Evolutionary conservation across 1,140 invertebrate genomes (phyloP).

Genomic region (Dendrolimus kikuchii): DNA sequence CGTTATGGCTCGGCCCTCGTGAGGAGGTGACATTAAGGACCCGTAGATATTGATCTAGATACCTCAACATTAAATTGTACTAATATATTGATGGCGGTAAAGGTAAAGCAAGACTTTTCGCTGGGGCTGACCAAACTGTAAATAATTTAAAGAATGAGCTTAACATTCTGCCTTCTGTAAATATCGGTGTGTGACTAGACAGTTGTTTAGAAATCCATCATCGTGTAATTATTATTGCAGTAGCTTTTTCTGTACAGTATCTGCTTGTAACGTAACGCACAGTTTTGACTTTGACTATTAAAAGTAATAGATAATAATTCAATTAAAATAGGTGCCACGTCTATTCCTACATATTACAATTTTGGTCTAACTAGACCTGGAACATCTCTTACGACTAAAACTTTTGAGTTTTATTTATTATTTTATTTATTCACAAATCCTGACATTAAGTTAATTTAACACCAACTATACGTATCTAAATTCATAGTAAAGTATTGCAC

Average conservation of each 20-base stretch:
- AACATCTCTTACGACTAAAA: constrained; percentile 60
- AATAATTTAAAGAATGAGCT: constrained; percentile 39
- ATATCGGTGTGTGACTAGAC: constrained; percentile 23
- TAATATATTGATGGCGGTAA: not conserved
- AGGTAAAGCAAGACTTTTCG: constrained; percentile 23
- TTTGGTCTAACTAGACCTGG: constrained; percentile 31
- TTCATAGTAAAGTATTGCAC: constrained; percentile 7
- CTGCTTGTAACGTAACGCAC: not conserved
- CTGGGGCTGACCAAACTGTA: constrained; percentile 42
- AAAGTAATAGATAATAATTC: constrained; percentile 1
- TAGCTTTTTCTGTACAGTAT: constrained; percentile 4
- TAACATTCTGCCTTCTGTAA: constrained; percentile 47
- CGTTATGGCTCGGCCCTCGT: constrained; percentile 39
- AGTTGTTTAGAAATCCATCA: constrained; percentile 1
- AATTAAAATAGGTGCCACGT: constrained; percentile 9
- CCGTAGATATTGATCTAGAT: not conserved
- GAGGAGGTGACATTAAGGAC: constrained; percentile 19
- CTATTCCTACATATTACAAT: constrained; percentile 10
- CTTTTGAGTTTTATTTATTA: constrained; percentile 15
- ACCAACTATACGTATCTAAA: constrained; percentile 10
- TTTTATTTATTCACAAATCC: constrained; percentile 8
- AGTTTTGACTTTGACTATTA: not conserved
- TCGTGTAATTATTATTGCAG: constrained; percentile 7
- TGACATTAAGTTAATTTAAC: not conserved
- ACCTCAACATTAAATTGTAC: not conserved